Percentiles rank a stretch among this genome's conserved stretches.
phyloP scores from a whole-genome alignment of 1,140 invertebrate genomes.

The Scaptomyza graminum region DNA sequence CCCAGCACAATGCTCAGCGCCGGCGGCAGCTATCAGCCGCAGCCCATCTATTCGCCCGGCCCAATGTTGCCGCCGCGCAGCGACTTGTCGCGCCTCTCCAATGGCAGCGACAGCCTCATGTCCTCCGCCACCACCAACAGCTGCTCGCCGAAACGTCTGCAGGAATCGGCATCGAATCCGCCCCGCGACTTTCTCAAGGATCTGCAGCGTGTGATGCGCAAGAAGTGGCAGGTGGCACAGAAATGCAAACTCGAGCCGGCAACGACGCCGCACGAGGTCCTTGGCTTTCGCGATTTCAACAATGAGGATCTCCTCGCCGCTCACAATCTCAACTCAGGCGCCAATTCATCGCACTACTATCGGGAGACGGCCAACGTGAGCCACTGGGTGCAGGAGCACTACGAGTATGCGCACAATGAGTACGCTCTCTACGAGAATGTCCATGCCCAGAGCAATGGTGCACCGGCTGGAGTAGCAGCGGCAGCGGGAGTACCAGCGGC shows the following conservation, averaged over 20 bases:
- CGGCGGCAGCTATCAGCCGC: constrained; percentile 50
- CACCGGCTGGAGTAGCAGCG: neutral
- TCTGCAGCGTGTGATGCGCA: constrained; percentile 94
- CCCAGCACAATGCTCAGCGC: constrained; percentile 61
- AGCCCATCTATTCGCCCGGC: constrained; percentile 72
- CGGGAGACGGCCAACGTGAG: constrained; percentile 93
- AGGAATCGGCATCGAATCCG: constrained; percentile 89
- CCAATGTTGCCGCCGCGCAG: constrained; percentile 89
- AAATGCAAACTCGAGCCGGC: constrained; percentile 93
- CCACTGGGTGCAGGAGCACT: constrained; percentile 95
- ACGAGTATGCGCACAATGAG: constrained; percentile 85
- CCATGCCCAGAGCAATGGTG: constrained; percentile 62
- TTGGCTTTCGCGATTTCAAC: constrained; percentile 92
- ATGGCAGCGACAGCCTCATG: constrained; percentile 52
- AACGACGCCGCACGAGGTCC: constrained; percentile 94
- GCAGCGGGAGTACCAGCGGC: neutral
- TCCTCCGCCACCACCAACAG: too few relatives aligned
- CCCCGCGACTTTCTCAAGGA: constrained; percentile 93
- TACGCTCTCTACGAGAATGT: constrained; percentile 84
- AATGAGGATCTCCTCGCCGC: constrained; percentile 72
- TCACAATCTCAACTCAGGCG: constrained; percentile 73
- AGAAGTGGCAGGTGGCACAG: constrained; percentile 97
- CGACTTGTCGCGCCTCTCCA: constrained; percentile 86
- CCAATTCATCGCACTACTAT: constrained; percentile 85
- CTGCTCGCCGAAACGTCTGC: constrained; percentile 88